phyloP scores from a whole-genome alignment of 2,797 vertebrate species.

The Eremophila alpestris region DNA sequence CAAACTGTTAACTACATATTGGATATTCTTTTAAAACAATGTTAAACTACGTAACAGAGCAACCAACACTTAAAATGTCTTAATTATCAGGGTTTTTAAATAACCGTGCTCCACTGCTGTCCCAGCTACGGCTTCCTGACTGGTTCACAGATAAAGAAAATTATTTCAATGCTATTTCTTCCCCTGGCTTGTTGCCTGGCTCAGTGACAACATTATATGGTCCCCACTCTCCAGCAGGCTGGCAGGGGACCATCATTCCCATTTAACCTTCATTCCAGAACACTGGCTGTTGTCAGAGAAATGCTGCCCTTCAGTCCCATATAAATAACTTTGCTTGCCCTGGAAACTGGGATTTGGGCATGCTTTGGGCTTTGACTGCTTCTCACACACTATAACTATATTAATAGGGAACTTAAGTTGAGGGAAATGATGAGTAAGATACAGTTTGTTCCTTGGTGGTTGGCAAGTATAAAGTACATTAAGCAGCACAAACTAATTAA shows the following conservation, averaged over 20 bases:
- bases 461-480: not conserved
- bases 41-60: not conserved
- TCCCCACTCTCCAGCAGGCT: not conserved
- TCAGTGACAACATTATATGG: not conserved
- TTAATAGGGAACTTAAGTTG: fast-evolving
- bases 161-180: not conserved
- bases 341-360: not conserved
- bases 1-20: not conserved
- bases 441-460: not conserved
- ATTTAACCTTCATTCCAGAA: not conserved
- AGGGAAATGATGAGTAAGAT: fast-evolving
- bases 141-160: not conserved
- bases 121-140: not conserved
- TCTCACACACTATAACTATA: fast-evolving
- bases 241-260: not conserved
- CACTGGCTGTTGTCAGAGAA: not conserved
- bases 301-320: not conserved
- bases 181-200: not conserved
- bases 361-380: not conserved
- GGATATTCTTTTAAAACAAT: not conserved
- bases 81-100: slow-evolving; percentile 10
- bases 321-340: not conserved
- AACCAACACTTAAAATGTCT: not conserved
- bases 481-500: not conserved
- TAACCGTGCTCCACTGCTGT: not conserved